These are phyloP conservation scores for Zygogramma bicolorata DNA, from an alignment of 2,888 invertebrate genomes.

Conservation along the genomic window DNA sequence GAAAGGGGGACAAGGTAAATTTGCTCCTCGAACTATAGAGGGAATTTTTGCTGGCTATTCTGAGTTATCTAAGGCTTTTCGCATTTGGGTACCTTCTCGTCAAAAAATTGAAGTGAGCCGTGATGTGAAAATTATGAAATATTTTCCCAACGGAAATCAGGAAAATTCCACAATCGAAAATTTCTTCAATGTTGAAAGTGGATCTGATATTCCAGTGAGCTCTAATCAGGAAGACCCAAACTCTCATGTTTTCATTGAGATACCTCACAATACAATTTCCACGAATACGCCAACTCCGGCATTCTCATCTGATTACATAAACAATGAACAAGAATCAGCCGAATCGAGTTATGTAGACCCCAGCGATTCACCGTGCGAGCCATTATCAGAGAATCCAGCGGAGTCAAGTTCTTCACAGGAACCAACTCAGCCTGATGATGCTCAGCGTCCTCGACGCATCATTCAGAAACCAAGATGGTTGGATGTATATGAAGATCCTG, in stretches of 20 bases:
- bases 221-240: too few relatives aligned
- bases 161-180: background rate
- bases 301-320: too few relatives aligned
- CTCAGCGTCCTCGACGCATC: too few relatives aligned
- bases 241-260: too few relatives aligned
- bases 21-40: background rate
- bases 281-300: too few relatives aligned
- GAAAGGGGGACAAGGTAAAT: background rate
- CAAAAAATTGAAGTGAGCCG: background rate
- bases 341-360: too few relatives aligned
- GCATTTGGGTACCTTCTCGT: background rate
- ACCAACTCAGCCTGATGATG: too few relatives aligned
- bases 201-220: background rate
- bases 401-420: too few relatives aligned
- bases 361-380: too few relatives aligned
- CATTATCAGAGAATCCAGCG: too few relatives aligned
- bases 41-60: background rate
- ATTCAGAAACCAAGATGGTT: background rate
- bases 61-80: background rate
- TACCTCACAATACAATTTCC: too few relatives aligned
- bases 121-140: constrained; percentile 3
- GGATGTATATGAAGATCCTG: background rate
- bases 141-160: background rate
- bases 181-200: background rate
- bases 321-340: too few relatives aligned